These are phyloP conservation scores for Brachionus asplanchnoidis DNA, from an alignment of 1,140 invertebrate species.

Conservation along the genomic window DNA sequence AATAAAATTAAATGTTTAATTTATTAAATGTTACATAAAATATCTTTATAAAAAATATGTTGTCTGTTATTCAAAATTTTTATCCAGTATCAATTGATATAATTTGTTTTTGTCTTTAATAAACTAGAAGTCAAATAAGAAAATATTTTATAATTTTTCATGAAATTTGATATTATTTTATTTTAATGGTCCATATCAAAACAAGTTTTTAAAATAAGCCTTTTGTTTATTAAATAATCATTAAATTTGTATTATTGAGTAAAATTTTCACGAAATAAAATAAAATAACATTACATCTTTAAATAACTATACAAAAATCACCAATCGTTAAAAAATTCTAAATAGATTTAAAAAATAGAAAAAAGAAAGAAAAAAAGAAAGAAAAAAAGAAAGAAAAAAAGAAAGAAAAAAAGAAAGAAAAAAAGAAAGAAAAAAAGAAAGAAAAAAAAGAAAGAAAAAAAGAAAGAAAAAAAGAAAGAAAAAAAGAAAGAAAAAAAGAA, in stretches of 20 bases:
- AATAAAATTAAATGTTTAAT: no score
- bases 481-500: not conserved
- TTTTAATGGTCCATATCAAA: no score
- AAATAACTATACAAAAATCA: not conserved
- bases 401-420: not conserved
- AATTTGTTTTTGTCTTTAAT: no score
- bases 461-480: not conserved
- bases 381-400: not conserved
- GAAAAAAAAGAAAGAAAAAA: not conserved
- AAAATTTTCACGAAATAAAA: not conserved
- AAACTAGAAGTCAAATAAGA: no score
- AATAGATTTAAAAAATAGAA: not conserved
- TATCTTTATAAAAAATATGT: no score
- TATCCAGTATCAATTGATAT: no score
- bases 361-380: not conserved
- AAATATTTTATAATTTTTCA: no score
- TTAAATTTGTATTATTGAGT: not conserved
- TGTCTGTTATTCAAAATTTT: no score
- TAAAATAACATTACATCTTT: not conserved
- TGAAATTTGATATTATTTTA: no score
- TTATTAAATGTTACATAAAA: no score
- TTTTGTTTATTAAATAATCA: no score
- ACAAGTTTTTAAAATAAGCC: no score
- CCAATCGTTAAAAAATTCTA: not conserved
- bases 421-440: not conserved